Base-by-base conservation (phyloP, 2,113 vertebrate species). In the Addax nasomaculatus region DNA sequence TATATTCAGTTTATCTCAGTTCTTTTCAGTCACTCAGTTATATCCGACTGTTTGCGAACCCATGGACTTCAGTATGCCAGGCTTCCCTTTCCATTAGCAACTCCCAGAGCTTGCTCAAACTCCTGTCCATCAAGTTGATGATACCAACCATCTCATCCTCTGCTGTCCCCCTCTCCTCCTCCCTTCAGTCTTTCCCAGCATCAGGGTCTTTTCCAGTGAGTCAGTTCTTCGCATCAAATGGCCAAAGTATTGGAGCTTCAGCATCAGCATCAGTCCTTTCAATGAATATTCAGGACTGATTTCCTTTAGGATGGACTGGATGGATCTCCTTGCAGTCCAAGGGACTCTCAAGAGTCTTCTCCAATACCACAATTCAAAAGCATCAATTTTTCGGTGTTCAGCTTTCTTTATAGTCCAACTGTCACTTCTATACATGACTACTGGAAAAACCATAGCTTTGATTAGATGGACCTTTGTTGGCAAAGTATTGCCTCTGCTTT, bases 91-190 rank as follows among this genome's bases (percentile, higher is more conserved):
- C n/a, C 67, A 73, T 39, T 19, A 25, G n/a, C 67, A 73, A 3
- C 19, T 23, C n/a, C n/a, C 2, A 11, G 67, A 39, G n/a, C 19
- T 73, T 70, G 19, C 67, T 39, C n/a, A 70, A 12, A 70, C 10
- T 70, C n/a, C 12, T 0, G 0, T 23, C n/a, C 19, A 70, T 70
- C 2, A 1, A 70, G 67, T 3, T 19, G 67, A n/a, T 70, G 67
- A 70, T 23, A 39, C n/a, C n/a, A 70, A 70, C 10, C 67, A 23
- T 70, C n/a, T 70, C 19, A 13, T 70, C n/a, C 67, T 70, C 67
- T 70, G 67, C n/a, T 23, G 19, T 39, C n/a, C 64, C 67, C 19
- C 36, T 70, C 19, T 39, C 67, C 10, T 70, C n/a, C 67, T 70
- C 19, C 10, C 19, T 70, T 39, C n/a, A 70, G 3, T 70, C 67